Base-by-base conservation (phyloP, 2,888 invertebrate species). In the Tuberolachnus salignus region DNA sequence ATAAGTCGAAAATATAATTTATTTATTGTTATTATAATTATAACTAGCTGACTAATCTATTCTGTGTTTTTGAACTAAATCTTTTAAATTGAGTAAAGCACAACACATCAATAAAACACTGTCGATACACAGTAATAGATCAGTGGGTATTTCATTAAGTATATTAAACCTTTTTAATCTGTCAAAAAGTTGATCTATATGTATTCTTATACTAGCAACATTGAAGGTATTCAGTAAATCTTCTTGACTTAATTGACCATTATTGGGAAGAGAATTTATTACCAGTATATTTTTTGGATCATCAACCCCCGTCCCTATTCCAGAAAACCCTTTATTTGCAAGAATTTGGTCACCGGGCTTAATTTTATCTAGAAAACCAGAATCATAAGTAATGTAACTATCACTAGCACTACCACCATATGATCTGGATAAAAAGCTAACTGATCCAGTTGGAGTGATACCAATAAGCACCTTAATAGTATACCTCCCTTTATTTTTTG, bases 391-490 rank as follows among this genome's bases (percentile, higher is more conserved):
- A 21, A 64, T 64, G 46, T 19, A 64, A 64, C 64, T 64, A 14
- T 64, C 64, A 46, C 46, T 46, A 26, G 51, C 26, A 11, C 14
- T 51, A 51, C 51, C 34, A 4, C 51, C 51, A n/a, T 67, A 67
- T 13, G 67, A 14, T 51, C 51, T 53, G n/a, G 66, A 66, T 26
- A 66, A 49, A 66, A 49, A 66, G 19, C 44, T 57, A 14, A 66
- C 49, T 26, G 49, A 49, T 13, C 66, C 66, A 51, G 49, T 66
- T 23, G 66, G 66, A 10, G 66, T 49, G 16, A 49, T 66, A 26
- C 49, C 66, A 16, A 66, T n/a, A 16, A 66, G 49, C 16, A 66
- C 66, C 26, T 66, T 66, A 49, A 66, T 66, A 26, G 66, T 66
- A 49, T 66, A 49, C 26, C 66, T 3, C 19, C 44, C 63, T 44